These are phyloP conservation scores for Cepaea nemoralis DNA, from an alignment of 1,140 invertebrate genomes.

Conservation along the genomic window DNA sequence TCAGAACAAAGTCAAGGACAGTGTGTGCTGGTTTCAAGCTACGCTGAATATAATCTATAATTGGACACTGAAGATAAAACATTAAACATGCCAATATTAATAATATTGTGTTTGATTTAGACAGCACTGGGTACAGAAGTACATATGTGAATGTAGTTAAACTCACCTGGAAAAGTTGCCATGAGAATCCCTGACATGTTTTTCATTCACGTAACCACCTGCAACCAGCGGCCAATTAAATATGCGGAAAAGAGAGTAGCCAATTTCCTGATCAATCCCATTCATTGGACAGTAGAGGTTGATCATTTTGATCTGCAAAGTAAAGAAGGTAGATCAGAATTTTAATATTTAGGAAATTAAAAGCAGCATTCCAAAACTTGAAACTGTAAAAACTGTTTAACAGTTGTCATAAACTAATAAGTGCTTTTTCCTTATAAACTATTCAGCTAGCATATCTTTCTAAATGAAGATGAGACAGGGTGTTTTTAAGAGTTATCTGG, in stretches of 20 bases:
- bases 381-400: background rate
- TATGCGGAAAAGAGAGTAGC: conserved; percentile 23
- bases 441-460: too few relatives aligned
- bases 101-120: too few relatives aligned
- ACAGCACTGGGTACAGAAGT: too few relatives aligned
- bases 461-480: too few relatives aligned
- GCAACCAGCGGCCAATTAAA: conserved; percentile 30
- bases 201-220: conserved; percentile 35
- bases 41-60: too few relatives aligned
- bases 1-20: too few relatives aligned
- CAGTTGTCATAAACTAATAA: background rate
- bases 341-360: background rate
- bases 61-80: too few relatives aligned
- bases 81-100: too few relatives aligned
- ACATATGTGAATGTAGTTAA: too few relatives aligned
- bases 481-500: too few relatives aligned
- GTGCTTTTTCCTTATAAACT: too few relatives aligned
- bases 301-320: conserved; percentile 32
- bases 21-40: too few relatives aligned
- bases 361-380: background rate
- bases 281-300: conserved; percentile 35
- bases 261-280: conserved; percentile 36
- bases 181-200: conserved; percentile 4
- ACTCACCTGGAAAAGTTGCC: conserved; percentile 27
- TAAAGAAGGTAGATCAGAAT: background rate